Base-by-base conservation (phyloP, 2,113 vertebrate genomes). In the Trichechus manatus region DNA sequence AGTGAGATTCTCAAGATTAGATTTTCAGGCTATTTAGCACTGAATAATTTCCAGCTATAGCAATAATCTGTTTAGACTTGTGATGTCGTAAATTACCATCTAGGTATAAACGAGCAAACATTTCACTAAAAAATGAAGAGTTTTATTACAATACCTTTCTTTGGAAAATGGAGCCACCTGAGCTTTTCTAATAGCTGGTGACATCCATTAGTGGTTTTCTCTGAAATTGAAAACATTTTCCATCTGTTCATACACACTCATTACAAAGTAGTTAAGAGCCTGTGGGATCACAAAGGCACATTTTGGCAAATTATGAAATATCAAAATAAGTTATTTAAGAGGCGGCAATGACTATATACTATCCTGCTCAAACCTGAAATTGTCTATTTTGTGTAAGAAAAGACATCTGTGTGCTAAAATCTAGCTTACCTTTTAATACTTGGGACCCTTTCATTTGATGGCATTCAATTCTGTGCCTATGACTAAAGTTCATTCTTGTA, bases 221-320 rank as follows among this genome's bases (percentile, higher is more conserved):
- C 98, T 97, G 97, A 98, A 98, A 98, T 89, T 98, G 98, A 98
- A 98, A 98, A 98, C 98, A 98, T 98, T 98, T 99, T 99, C 98
- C 98, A 98, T 98, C 98, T 99, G 98, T 98, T 99, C 98, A 97
- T 95, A 95, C 86, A 97, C 96, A 87, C 97, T 98, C 98, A 98
- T 98, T 98, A 98, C 98, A 98, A 98, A 98, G 98, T 97, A 98
- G 96, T 98, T 98, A 99, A 98, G 98, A 98, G 98, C 97, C 98
- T 97, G 87, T 98, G 98, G 97, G 98, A 98, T 98, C 97, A 98
- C 96, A 97, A 83, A 97, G 97, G 96, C 66, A 27, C 94, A 97
- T 98, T 98, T 98, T 98, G 98, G 98, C 97, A 99, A 99, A 99
- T 98, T 98, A 98, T 96, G 98, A 98, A 98, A 98, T 98, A 98